Percentiles rank a stretch among this genome's conserved stretches.
These are phyloP conservation scores for Adineta ricciae DNA, from an alignment of 2,888 invertebrate genomes.

Conservation along the genomic window DNA sequence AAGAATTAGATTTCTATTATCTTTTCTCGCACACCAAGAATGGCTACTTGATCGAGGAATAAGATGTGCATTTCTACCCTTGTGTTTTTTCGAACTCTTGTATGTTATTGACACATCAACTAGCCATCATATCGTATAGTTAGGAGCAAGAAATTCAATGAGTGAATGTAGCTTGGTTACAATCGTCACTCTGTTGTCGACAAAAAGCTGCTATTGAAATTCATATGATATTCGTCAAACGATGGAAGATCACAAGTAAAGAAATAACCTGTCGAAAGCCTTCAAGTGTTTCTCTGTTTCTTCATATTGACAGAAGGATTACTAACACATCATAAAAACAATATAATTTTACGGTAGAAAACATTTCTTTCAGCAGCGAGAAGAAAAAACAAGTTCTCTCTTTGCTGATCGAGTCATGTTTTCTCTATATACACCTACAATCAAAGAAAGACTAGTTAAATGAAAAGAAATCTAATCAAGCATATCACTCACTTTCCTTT, in stretches of 20 bases:
- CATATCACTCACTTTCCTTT: background rate
- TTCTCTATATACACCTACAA: background rate
- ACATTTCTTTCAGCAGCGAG: background rate
- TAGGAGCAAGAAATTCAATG: too few relatives aligned
- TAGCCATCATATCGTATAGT: too few relatives aligned
- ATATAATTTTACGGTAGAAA: background rate
- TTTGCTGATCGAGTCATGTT: background rate
- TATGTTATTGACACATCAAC: too few relatives aligned
- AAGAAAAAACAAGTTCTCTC: background rate
- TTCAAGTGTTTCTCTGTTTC: background rate
- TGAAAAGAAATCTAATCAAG: background rate
- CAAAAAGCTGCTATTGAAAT: too few relatives aligned
- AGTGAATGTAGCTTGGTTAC: too few relatives aligned
- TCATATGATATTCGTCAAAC: background rate
- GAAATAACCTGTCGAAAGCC: background rate
- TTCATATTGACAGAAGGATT: background rate
- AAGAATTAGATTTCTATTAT: too few relatives aligned
- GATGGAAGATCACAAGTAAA: too few relatives aligned
- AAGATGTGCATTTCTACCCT: too few relatives aligned
- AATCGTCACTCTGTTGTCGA: too few relatives aligned
- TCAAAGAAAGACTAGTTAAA: background rate
- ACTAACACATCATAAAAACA: background rate
- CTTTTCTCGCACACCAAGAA: too few relatives aligned
- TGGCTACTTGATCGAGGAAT: too few relatives aligned
- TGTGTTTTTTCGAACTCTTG: too few relatives aligned